These are phyloP conservation scores for Andrena trimmerana DNA, from an alignment of 2,888 invertebrate genomes.

Conservation along the genomic window DNA sequence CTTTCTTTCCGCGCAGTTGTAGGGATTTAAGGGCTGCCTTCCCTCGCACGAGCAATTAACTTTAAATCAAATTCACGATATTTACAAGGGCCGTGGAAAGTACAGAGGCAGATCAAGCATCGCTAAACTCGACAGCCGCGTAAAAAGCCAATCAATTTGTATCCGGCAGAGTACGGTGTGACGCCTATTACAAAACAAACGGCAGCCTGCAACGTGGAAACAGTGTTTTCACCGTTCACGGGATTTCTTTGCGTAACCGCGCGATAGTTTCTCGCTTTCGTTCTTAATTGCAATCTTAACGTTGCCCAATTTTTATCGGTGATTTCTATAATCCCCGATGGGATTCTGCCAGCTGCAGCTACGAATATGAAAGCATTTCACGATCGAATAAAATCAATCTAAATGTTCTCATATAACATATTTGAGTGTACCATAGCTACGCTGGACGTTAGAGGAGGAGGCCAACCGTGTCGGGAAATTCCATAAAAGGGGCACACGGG, in stretches of 20 bases:
- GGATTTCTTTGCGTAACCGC: conserved; percentile 44
- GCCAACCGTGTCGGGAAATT: conserved; percentile 37
- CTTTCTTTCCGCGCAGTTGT: background rate
- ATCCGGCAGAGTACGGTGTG: conserved; percentile 15
- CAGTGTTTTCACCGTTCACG: conserved; percentile 49
- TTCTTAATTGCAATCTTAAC: conserved; percentile 30
- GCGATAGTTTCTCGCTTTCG: conserved; percentile 31
- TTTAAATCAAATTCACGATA: conserved; percentile 8
- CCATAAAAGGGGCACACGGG: background rate
- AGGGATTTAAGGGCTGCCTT: background rate
- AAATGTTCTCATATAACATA: background rate
- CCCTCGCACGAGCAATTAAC: background rate
- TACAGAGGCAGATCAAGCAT: conserved; percentile 23
- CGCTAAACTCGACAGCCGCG: conserved; percentile 5
- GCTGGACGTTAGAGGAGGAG: background rate
- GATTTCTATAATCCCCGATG: background rate
- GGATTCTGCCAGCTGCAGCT: background rate
- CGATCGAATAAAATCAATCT: background rate
- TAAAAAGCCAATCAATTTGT: conserved; percentile 56
- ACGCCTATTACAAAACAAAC: conserved; percentile 44
- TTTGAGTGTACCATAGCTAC: background rate
- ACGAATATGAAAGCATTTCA: background rate
- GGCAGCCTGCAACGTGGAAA: conserved; percentile 22
- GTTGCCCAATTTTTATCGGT: background rate
- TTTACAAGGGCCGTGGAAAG: conserved; percentile 17